phyloP scores from a whole-genome alignment of 2,888 invertebrate species.

The Harpalus rubripes region DNA sequence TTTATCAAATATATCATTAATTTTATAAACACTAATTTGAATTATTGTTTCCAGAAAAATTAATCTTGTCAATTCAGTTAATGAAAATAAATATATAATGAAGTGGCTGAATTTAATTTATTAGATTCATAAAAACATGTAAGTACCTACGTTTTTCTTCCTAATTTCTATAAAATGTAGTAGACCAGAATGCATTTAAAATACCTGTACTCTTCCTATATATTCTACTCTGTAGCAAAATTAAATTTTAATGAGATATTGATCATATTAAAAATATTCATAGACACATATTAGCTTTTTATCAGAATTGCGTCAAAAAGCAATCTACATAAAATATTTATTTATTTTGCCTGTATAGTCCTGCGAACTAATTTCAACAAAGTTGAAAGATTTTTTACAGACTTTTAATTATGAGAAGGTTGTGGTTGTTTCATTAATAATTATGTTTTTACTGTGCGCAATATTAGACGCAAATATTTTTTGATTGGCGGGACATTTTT shows the following conservation, averaged over 20 bases:
- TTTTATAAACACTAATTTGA: conserved; percentile 23
- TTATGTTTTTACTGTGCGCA: not conserved
- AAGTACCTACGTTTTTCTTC: conserved; percentile 1
- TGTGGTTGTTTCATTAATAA: conserved; percentile 4
- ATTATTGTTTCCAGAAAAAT: conserved; percentile 16
- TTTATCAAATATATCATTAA: conserved; percentile 21
- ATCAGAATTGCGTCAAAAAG: conserved; percentile 39
- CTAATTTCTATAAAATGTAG: not conserved
- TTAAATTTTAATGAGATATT: conserved; percentile 49
- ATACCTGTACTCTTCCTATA: conserved; percentile 13
- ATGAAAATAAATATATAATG: conserved; percentile 38
- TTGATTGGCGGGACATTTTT: not conserved
- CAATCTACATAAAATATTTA: conserved; percentile 26
- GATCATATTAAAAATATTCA: conserved; percentile 39
- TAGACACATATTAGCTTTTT: conserved; percentile 31
- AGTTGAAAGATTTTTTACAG: not conserved
- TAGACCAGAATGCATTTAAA: not conserved
- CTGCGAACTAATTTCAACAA: conserved; percentile 3
- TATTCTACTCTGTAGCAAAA: not conserved
- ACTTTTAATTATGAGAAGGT: conserved; percentile 2
- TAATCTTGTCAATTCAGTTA: conserved; percentile 24
- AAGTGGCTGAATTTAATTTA: conserved; percentile 9
- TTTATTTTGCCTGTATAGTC: conserved; percentile 6
- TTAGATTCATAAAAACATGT: conserved; percentile 1
- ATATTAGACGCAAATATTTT: not conserved